Percentiles rank a stretch among this genome's conserved stretches.
Evolutionary conservation across 64 coral and sea anemone species (phyloP).

Genomic region (Pachyseris speciosa): DNA sequence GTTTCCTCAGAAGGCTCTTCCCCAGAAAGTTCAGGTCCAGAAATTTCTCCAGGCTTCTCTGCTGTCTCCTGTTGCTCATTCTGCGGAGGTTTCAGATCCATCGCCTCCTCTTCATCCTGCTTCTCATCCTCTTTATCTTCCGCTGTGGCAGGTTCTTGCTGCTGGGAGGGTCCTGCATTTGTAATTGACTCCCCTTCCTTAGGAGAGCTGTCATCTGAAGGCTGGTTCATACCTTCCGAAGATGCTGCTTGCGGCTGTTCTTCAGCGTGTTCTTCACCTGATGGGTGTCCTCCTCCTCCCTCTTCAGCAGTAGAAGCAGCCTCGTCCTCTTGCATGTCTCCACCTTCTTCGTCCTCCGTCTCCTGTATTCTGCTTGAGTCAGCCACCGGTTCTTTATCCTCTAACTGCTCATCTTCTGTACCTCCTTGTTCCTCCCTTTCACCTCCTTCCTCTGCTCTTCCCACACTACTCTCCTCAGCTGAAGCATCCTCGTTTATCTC

Average conservation of each 20-base stretch:
- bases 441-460: neutral
- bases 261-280: neutral
- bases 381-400: neutral
- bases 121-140: neutral
- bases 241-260: neutral
- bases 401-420: neutral
- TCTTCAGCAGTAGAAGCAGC: neutral
- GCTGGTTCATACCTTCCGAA: neutral
- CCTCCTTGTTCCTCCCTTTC: neutral
- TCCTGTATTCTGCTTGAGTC: neutral
- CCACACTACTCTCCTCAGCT: neutral
- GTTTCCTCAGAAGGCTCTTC: neutral
- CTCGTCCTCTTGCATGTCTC: neutral
- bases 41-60: neutral
- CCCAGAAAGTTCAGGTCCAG: neutral
- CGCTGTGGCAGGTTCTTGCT: neutral
- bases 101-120: neutral
- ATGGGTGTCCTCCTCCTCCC: neutral
- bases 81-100: neutral
- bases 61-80: neutral
- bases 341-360: neutral
- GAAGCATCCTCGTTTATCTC: neutral
- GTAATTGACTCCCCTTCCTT: neutral
- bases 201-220: neutral
- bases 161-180: neutral